Percentiles rank a stretch among this genome's conserved stretches.
Evolutionary conservation across 2,797 vertebrate species (phyloP).

Genomic region (Diplodus puntazzo): DNA sequence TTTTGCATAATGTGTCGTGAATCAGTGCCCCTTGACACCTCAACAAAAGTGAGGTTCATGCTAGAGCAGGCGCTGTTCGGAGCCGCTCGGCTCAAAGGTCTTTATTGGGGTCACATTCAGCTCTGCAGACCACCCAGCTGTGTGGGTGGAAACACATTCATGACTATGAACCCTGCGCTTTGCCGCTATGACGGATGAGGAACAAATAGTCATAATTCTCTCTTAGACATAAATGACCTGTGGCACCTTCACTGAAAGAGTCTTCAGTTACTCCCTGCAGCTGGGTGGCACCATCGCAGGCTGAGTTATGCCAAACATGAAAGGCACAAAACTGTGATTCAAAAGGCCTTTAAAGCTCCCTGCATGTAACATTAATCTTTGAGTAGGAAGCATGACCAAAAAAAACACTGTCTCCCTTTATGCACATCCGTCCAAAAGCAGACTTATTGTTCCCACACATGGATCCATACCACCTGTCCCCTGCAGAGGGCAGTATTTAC

Average conservation of each 20-base stretch:
- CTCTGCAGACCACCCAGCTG: constrained; percentile 81
- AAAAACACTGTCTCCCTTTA: constrained; percentile 56
- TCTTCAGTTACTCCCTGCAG: constrained; percentile 50
- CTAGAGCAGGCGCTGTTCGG: constrained; percentile 57
- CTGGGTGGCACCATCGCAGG: constrained; percentile 55
- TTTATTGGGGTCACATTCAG: constrained; percentile 75
- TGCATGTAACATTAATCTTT: constrained; percentile 55
- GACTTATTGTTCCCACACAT: constrained; percentile 30
- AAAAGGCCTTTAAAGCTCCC: constrained; percentile 45
- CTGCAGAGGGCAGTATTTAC: constrained; percentile 78
- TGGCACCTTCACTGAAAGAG: constrained; percentile 68
- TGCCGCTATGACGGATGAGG: constrained; percentile 67
- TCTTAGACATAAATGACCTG: constrained; percentile 62
- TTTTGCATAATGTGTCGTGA: constrained; percentile 68
- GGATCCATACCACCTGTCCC: not conserved
- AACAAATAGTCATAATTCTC: constrained; percentile 73
- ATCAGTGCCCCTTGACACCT: constrained; percentile 63
- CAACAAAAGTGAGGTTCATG: constrained; percentile 75
- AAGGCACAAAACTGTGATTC: constrained; percentile 54
- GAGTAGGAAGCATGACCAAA: constrained; percentile 50
- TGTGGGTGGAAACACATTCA: constrained; percentile 64
- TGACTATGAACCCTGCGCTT: constrained; percentile 51
- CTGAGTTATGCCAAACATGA: constrained; percentile 66
- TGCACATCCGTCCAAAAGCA: constrained; percentile 39
- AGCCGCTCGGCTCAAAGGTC: constrained; percentile 63